Evolutionary conservation across 35 echinoderm and acorn worm species (phyloP).

Genomic region (Ophiothrix spiculata): DNA sequence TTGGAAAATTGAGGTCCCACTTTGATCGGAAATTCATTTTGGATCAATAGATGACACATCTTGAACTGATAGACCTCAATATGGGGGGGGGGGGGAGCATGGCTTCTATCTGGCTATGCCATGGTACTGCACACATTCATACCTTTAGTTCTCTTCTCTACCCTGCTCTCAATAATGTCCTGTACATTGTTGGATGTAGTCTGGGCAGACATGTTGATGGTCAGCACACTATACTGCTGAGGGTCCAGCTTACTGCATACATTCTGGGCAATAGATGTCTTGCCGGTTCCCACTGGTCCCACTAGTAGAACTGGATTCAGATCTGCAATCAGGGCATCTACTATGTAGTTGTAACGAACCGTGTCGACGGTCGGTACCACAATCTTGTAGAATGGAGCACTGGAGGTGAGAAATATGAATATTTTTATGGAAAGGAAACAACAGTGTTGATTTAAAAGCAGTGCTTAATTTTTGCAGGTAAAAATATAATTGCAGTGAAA

Average conservation of each 20-base stretch:
- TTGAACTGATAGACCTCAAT: too few relatives aligned
- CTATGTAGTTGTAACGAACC: constrained; percentile 97
- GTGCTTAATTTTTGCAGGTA: too few relatives aligned
- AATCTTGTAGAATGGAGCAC: constrained; percentile 93
- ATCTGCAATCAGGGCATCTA: constrained; percentile 49
- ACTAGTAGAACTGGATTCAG: constrained; percentile 81
- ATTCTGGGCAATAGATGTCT: constrained; percentile 96
- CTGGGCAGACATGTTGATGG: constrained; percentile 99
- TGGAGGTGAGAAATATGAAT: too few relatives aligned
- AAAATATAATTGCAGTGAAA: too few relatives aligned
- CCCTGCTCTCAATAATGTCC: constrained; percentile 97
- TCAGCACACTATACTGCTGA: constrained; percentile 88
- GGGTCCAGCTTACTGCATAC: constrained; percentile 76
- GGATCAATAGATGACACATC: too few relatives aligned
- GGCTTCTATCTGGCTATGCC: too few relatives aligned
- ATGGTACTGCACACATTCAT: too few relatives aligned
- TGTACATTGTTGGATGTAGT: constrained; percentile 98
- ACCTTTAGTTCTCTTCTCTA: constrained; percentile 99
- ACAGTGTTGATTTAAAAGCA: too few relatives aligned
- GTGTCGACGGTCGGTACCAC: constrained; percentile 98
- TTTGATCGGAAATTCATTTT: too few relatives aligned
- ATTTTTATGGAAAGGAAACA: too few relatives aligned
- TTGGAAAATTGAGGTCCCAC: too few relatives aligned
- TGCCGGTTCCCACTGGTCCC: constrained; percentile 94
- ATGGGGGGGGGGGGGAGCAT: too few relatives aligned